Percentiles rank a stretch among this genome's conserved stretches.
These are phyloP conservation scores for Takifugu bimaculatus DNA, from an alignment of 2,113 vertebrate genomes.

Conservation along the genomic window DNA sequence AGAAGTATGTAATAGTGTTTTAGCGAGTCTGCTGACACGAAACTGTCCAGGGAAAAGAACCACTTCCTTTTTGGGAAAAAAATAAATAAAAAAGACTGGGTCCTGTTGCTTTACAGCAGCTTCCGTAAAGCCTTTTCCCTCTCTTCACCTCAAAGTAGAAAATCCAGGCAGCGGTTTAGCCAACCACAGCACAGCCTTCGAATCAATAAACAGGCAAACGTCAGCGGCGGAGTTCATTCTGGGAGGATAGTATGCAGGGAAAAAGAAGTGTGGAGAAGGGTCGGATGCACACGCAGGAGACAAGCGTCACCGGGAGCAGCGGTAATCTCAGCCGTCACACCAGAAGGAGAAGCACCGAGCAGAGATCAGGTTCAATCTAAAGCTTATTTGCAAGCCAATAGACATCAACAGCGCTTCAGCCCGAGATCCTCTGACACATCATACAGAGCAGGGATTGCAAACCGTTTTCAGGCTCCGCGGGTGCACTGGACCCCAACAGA, in stretches of 20 bases:
- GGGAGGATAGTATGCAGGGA: slow-evolving; percentile 12
- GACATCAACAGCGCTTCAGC: neutral
- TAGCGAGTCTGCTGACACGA: no score
- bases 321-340: neutral
- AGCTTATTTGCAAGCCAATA: slow-evolving; percentile 9
- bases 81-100: no score
- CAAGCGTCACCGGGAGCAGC: slow-evolving; percentile 6
- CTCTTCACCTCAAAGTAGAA: slow-evolving; percentile 44
- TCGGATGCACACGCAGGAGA: slow-evolving; percentile 4
- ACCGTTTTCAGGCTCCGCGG: neutral
- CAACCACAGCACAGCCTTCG: slow-evolving; percentile 31
- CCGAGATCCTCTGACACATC: neutral
- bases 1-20: no score
- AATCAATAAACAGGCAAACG: slow-evolving; percentile 37
- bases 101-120: slow-evolving; percentile 14
- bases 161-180: slow-evolving; percentile 46
- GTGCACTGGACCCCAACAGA: neutral
- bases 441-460: neutral
- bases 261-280: neutral
- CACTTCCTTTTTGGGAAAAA: no score
- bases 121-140: slow-evolving; percentile 33
- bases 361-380: slow-evolving; percentile 11
- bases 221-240: slow-evolving; percentile 32
- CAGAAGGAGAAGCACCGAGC: slow-evolving; percentile 12
- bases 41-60: no score